These are phyloP conservation scores for Sanderia malayensis DNA, from an alignment of 30 jellyfish, hydroid and myxozoan species.

Conservation along the genomic window DNA sequence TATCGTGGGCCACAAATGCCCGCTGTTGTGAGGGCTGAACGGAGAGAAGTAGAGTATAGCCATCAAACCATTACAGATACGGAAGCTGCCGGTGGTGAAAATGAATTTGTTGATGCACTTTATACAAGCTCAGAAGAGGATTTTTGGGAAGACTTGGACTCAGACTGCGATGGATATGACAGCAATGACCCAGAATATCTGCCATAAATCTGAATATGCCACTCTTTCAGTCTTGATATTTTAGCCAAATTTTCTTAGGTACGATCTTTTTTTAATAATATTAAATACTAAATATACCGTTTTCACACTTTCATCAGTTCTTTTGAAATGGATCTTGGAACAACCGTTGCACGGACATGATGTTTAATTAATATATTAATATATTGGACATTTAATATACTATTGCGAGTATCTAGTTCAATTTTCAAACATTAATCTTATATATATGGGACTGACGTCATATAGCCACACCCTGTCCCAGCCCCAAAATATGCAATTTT, in stretches of 20 bases:
- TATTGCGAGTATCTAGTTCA: conserved; percentile 6
- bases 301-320: neutral
- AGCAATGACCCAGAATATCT: conserved; percentile 70
- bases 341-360: too few relatives aligned
- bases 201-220: conserved; percentile 28
- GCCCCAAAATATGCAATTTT: conserved; percentile 15
- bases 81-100: conserved; percentile 20
- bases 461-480: conserved; percentile 25
- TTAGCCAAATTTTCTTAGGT: neutral
- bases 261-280: neutral
- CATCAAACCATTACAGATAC: conserved; percentile 33
- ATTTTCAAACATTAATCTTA: conserved; percentile 1
- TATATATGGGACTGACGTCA: conserved; percentile 26
- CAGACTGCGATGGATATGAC: conserved; percentile 68
- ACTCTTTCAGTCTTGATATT: neutral
- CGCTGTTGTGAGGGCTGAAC: conserved; percentile 43
- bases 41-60: conserved; percentile 39
- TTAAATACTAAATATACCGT: neutral
- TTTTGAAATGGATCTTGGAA: too few relatives aligned
- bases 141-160: conserved; percentile 42
- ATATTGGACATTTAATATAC: conserved; percentile 21
- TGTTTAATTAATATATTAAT: too few relatives aligned
- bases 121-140: conserved; percentile 60
- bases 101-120: conserved; percentile 44
- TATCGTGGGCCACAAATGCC: conserved; percentile 60